Conservation (phyloP, 2,888 invertebrate genomes). For the Leucozona laternaria region DNA sequence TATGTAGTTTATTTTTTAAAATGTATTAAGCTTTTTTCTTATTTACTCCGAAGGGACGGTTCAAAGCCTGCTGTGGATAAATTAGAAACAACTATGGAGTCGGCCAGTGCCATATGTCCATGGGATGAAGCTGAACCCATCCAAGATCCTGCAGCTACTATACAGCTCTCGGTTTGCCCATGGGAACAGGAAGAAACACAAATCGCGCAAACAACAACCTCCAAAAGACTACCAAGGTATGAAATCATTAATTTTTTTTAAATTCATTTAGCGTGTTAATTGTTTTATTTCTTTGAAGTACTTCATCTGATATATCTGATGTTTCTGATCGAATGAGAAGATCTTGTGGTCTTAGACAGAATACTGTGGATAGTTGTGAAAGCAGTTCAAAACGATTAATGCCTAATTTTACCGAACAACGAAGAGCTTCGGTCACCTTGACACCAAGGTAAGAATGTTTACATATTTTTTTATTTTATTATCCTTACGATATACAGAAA, state of each 20-base stretch:
- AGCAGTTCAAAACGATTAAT: constrained; percentile 84
- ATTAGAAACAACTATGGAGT: constrained; percentile 80
- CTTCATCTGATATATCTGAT: constrained; percentile 88
- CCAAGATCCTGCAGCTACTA: constrained; percentile 73
- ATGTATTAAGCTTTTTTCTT: not conserved
- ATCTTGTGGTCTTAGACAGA: constrained; percentile 87
- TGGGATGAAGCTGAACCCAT: constrained; percentile 78
- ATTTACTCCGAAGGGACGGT: constrained; percentile 52
- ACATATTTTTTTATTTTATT: too few species aligned
- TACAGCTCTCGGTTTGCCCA: constrained; percentile 81
- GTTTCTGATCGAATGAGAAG: constrained; percentile 87
- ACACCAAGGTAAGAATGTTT: constrained; percentile 82
- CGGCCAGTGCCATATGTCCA: constrained; percentile 81
- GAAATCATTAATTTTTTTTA: not conserved
- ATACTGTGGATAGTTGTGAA: constrained; percentile 87
- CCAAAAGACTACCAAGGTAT: constrained; percentile 79
- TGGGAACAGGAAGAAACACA: constrained; percentile 80
- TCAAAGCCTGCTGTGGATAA: constrained; percentile 57
- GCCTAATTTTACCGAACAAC: constrained; percentile 81
- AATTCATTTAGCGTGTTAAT: not conserved
- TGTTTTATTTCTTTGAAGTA: constrained; percentile 76
- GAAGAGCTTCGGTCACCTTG: constrained; percentile 82
- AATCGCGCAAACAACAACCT: constrained; percentile 48
- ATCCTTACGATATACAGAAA: too few species aligned
- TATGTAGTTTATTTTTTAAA: too few species aligned